Conservation (phyloP, 1,140 invertebrate species). For the Trypoxylus dichotomus region DNA sequence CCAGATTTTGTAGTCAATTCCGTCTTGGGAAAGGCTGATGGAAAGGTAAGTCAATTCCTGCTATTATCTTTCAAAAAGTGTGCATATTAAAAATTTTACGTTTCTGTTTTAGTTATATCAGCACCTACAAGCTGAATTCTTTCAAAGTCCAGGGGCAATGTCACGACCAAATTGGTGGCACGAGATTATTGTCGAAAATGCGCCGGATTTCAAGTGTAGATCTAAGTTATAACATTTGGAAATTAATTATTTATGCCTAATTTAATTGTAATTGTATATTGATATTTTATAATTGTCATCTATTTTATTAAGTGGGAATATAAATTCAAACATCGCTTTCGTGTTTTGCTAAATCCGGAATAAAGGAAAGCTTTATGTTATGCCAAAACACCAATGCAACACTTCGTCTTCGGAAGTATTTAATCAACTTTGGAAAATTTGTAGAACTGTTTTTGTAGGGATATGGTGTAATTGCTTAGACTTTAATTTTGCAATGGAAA, state of each 20-base stretch:
- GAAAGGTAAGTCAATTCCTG: conserved; percentile 63
- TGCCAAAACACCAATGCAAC: too few species aligned
- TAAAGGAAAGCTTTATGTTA: too few species aligned
- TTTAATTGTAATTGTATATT: conserved; percentile 21
- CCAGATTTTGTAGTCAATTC: conserved; percentile 87
- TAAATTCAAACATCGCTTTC: not conserved
- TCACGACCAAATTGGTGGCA: conserved; percentile 79
- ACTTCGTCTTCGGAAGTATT: too few species aligned
- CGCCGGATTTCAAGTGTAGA: conserved; percentile 42
- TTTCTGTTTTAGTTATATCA: conserved; percentile 74
- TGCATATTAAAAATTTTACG: conserved; percentile 16
- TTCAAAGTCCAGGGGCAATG: conserved; percentile 69
- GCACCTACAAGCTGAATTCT: conserved; percentile 76
- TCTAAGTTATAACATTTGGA: conserved; percentile 38
- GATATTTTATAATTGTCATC: conserved; percentile 13
- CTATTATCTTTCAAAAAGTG: not conserved
- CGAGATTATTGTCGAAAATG: conserved; percentile 60
- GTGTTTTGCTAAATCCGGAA: too few species aligned
- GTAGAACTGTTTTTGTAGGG: too few species aligned
- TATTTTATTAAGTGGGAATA: conserved; percentile 30
- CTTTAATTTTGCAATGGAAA: too few species aligned
- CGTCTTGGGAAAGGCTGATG: conserved; percentile 81
- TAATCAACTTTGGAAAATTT: too few species aligned
- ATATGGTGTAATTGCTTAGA: too few species aligned
- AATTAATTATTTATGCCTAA: conserved; percentile 19